Evolutionary conservation across 2,797 vertebrate genomes (phyloP).

Genomic region (Phoeniculus purpureus): DNA sequence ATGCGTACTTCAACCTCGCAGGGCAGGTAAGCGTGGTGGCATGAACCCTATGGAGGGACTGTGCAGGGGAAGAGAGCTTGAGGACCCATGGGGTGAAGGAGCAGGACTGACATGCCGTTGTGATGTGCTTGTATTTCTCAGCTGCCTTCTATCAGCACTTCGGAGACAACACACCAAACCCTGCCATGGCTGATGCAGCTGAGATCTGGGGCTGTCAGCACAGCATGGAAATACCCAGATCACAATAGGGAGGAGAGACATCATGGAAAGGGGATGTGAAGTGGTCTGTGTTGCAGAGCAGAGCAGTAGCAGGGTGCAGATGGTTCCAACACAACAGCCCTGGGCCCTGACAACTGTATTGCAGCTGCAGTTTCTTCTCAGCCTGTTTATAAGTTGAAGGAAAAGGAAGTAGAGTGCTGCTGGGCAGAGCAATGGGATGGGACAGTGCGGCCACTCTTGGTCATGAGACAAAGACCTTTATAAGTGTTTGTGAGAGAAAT

Average conservation of each 20-base stretch:
- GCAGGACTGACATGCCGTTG: neutral
- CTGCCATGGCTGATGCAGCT: neutral
- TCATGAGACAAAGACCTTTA: neutral
- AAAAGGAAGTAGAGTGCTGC: neutral
- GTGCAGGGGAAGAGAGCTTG: neutral
- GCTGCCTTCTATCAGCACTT: neutral
- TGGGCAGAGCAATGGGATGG: neutral
- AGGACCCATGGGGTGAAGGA: neutral
- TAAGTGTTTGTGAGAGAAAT: neutral
- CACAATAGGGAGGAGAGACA: neutral
- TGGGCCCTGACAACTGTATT: neutral
- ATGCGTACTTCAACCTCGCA: slow-evolving; percentile 93
- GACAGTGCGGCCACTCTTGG: neutral
- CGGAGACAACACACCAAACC: neutral
- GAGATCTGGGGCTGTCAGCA: neutral
- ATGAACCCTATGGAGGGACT: rapidly evolving
- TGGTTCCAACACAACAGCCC: neutral
- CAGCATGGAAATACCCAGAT: neutral
- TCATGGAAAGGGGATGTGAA: neutral
- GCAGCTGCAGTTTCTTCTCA: neutral
- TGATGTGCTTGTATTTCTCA: neutral
- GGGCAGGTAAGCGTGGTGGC: slow-evolving; percentile 83
- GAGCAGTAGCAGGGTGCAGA: neutral
- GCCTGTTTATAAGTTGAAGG: neutral
- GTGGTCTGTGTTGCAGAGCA: neutral